A percentile compares a stretch with the other conserved stretches of the same genome.
phyloP scores from a whole-genome alignment of 1,140 invertebrate species.

The Mesaphorura yosii region DNA sequence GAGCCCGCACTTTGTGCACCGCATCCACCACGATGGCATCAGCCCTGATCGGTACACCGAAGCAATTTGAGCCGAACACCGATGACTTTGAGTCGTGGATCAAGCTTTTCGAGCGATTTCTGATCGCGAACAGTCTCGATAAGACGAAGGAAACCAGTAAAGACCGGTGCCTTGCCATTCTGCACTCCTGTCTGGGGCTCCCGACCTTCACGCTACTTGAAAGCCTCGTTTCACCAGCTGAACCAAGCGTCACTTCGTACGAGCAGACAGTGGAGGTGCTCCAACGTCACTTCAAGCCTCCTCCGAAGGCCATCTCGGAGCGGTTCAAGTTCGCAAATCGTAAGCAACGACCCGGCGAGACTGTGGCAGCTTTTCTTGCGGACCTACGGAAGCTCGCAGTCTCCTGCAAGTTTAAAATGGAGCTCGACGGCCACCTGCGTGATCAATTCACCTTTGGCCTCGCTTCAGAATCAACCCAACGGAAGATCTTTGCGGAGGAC shows the following conservation, averaged over 20 bases:
- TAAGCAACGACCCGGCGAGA: constrained; percentile 19
- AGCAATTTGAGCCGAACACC: neutral
- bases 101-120: neutral
- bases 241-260: neutral
- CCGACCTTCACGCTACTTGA: neutral
- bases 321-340: constrained; percentile 20
- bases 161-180: neutral
- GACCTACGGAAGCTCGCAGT: constrained; percentile 20
- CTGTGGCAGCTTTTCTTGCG: constrained; percentile 12
- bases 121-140: constrained; percentile 6
- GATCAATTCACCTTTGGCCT: constrained; percentile 22
- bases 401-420: constrained; percentile 18
- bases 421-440: constrained; percentile 16
- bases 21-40: neutral
- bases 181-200: constrained; percentile 1
- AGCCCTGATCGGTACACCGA: neutral
- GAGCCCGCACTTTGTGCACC: neutral
- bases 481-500: constrained; percentile 1
- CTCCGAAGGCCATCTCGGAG: constrained; percentile 12
- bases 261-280: constrained; percentile 1
- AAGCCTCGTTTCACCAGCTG: neutral
- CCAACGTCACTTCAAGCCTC: constrained; percentile 1
- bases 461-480: constrained; percentile 7
- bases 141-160: neutral
- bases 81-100: constrained; percentile 11